Percentiles rank a stretch among this genome's conserved stretches.
Conservation (phyloP, 1,140 invertebrate species). For the Melitaea cinxia region DNA sequence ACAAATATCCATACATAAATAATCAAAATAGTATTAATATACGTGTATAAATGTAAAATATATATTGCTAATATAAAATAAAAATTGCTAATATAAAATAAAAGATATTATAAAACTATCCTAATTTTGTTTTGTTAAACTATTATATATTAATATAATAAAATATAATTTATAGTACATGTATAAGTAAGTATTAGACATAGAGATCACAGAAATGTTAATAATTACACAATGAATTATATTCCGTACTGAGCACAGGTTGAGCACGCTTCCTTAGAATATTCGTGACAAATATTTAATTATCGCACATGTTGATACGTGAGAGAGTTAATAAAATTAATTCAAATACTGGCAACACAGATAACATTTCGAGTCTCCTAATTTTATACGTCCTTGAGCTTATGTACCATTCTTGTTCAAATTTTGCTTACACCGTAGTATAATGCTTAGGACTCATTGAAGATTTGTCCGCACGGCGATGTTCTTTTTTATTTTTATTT, state of each 20-base stretch:
- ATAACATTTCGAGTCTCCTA: constrained; percentile 12
- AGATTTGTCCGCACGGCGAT: neutral
- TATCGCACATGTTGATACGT: neutral
- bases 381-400: constrained; percentile 14
- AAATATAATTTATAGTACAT: no score
- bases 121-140: no score
- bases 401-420: constrained; percentile 14
- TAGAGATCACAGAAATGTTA: no score
- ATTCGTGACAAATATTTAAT: constrained; percentile 1
- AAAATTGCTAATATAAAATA: no score
- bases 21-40: no score
- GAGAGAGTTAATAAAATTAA: neutral
- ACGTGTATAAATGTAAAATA: no score
- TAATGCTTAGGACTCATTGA: neutral
- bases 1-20: no score
- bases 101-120: no score
- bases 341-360: constrained; percentile 8
- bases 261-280: neutral
- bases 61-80: no score
- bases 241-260: neutral
- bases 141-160: no score
- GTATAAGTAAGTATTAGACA: no score
- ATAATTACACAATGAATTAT: neutral
- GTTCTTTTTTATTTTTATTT: no score
- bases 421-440: constrained; percentile 13